phyloP scores from a whole-genome alignment of 2,888 invertebrate genomes.

The Aromia moschata region DNA sequence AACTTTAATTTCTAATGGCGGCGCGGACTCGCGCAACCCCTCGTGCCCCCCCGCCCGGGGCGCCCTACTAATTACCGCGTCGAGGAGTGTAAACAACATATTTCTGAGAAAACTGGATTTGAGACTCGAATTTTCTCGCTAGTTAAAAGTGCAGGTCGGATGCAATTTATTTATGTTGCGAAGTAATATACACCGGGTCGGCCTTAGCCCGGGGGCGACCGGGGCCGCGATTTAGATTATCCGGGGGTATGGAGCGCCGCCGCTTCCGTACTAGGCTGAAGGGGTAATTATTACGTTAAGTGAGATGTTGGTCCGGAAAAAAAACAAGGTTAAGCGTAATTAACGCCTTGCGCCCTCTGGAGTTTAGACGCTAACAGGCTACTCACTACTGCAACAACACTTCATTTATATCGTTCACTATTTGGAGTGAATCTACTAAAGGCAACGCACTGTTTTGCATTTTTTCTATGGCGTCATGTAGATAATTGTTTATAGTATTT shows the following conservation, averaged over 20 bases:
- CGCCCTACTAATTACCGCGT: conserved; percentile 57
- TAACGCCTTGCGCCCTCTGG: no score
- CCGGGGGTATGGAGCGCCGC: neutral
- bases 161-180: conserved; percentile 54
- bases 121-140: conserved; percentile 58
- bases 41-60: conserved; percentile 51
- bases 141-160: conserved; percentile 57
- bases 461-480: no score
- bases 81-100: conserved; percentile 59
- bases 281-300: conserved; percentile 21
- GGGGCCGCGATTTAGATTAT: conserved; percentile 7
- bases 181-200: conserved; percentile 40
- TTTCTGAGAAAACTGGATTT: conserved; percentile 59
- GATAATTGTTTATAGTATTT: no score
- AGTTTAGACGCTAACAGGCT: no score
- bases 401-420: no score
- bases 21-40: conserved; percentile 51
- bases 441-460: no score
- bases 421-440: no score
- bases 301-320: conserved; percentile 16
- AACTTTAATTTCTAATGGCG: conserved; percentile 57
- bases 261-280: conserved; percentile 5
- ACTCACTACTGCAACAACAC: no score
- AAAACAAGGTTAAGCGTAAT: conserved; percentile 10
- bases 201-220: conserved; percentile 24